Percentiles rank a stretch among this genome's conserved stretches.
Evolutionary conservation across 1,140 invertebrate genomes (phyloP).

Genomic region (Sycophila sp.): DNA sequence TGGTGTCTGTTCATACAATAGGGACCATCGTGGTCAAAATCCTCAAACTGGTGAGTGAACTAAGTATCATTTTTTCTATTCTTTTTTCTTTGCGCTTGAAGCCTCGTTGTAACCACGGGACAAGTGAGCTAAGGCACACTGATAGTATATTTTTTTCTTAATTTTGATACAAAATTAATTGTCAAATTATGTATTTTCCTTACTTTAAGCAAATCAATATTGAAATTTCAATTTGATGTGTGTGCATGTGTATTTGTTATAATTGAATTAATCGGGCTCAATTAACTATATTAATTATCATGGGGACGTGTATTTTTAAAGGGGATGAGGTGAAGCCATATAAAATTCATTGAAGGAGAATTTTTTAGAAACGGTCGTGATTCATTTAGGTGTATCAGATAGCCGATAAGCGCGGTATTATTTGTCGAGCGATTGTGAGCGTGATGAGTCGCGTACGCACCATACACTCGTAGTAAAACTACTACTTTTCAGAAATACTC

Average conservation of each 20-base stretch:
- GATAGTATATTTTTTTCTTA: too few species aligned
- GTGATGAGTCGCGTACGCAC: constrained; percentile 12
- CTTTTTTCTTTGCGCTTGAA: too few species aligned
- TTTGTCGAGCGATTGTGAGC: constrained; percentile 43
- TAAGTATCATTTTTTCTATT: too few species aligned
- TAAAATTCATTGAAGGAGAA: constrained; percentile 43
- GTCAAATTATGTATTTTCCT: too few species aligned
- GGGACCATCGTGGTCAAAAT: constrained; percentile 81
- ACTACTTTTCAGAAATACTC: too few species aligned
- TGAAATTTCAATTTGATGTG: background rate
- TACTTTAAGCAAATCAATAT: too few species aligned
- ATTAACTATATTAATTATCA: background rate
- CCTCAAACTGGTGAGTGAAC: constrained; percentile 78
- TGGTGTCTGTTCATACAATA: constrained; percentile 80
- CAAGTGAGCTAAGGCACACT: too few species aligned
- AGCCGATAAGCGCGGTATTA: constrained; percentile 28
- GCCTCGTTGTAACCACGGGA: too few species aligned
- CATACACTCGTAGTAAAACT: too few species aligned
- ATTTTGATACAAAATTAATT: too few species aligned
- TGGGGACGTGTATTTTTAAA: background rate
- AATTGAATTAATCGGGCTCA: too few species aligned
- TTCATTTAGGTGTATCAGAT: constrained; percentile 44
- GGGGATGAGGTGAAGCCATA: background rate
- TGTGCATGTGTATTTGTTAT: too few species aligned
- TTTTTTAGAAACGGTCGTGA: constrained; percentile 43